These are phyloP conservation scores for Palythoa grandis DNA, from an alignment of 92 coral and sea anemone genomes.

Conservation along the genomic window DNA sequence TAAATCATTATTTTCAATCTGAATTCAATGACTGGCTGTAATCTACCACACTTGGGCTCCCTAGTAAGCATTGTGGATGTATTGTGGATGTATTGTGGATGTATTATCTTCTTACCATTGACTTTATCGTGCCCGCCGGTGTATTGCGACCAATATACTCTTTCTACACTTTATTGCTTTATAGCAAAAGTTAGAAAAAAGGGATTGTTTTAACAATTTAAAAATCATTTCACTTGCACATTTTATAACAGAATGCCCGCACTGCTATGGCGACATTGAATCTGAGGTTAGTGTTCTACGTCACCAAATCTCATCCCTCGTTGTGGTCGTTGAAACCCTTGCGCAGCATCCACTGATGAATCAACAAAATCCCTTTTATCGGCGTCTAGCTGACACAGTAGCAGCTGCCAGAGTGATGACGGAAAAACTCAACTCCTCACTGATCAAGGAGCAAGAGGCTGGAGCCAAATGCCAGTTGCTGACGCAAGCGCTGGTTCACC, in stretches of 20 bases:
- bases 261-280: conserved; percentile 76
- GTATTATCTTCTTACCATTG: too few species aligned
- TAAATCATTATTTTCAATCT: too few species aligned
- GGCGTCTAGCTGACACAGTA: conserved; percentile 58
- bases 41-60: too few species aligned
- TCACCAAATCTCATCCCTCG: conserved; percentile 51
- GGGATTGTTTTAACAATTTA: too few species aligned
- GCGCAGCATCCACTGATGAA: conserved; percentile 60
- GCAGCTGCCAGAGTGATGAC: conserved; percentile 55
- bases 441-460: conserved; percentile 46
- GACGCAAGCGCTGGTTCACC: conserved; percentile 15
- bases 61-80: too few species aligned
- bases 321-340: conserved; percentile 37
- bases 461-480: conserved; percentile 53
- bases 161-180: background rate
- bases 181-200: background rate
- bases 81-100: too few species aligned
- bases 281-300: conserved; percentile 74
- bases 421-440: conserved; percentile 30
- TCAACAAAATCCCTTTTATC: conserved; percentile 60
- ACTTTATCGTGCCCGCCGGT: too few species aligned
- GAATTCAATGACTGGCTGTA: too few species aligned
- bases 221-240: background rate
- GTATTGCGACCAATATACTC: too few species aligned
- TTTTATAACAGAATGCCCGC: conserved; percentile 71